These are phyloP conservation scores for Sebastes fasciatus DNA, from an alignment of 2,113 vertebrate species.

Conservation along the genomic window DNA sequence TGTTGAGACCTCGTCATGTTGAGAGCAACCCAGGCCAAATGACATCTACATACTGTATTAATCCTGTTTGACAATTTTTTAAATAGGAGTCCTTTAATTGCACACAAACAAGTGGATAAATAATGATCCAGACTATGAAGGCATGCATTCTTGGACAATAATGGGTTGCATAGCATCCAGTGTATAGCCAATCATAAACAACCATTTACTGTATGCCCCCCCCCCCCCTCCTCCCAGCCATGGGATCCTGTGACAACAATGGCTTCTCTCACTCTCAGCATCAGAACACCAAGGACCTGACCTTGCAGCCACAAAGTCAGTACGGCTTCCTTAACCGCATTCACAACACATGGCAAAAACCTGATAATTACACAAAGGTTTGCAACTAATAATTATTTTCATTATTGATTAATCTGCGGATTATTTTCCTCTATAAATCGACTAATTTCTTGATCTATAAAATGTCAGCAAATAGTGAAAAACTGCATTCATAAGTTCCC, in stretches of 20 bases:
- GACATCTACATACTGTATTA: neutral
- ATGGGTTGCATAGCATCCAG: slow-evolving; percentile 24
- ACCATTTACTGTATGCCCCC: slow-evolving; percentile 31
- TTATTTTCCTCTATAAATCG: neutral
- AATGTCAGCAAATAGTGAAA: neutral
- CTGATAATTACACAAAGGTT: neutral
- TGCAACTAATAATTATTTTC: neutral
- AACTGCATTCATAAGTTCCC: neutral
- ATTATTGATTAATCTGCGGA: neutral
- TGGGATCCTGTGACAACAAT: slow-evolving; percentile 50
- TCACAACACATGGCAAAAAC: neutral
- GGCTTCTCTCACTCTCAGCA: slow-evolving; percentile 36
- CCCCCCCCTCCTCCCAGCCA: slow-evolving; percentile 8
- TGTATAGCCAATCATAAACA: slow-evolving; percentile 26
- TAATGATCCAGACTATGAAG: slow-evolving; percentile 20
- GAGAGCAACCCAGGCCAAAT: neutral
- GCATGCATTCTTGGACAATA: slow-evolving; percentile 19
- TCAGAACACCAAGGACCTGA: slow-evolving; percentile 10
- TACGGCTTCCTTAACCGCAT: neutral
- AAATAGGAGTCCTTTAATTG: slow-evolving; percentile 10
- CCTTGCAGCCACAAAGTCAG: slow-evolving; percentile 9
- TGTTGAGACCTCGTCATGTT: neutral
- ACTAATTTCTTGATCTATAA: neutral
- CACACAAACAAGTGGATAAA: neutral
- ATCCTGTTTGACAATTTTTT: neutral